Evolutionary conservation across 2,797 vertebrate species (phyloP), one percentile per base, ranked within the genome.

Genomic region (Sebastes matsubarae): DNA sequence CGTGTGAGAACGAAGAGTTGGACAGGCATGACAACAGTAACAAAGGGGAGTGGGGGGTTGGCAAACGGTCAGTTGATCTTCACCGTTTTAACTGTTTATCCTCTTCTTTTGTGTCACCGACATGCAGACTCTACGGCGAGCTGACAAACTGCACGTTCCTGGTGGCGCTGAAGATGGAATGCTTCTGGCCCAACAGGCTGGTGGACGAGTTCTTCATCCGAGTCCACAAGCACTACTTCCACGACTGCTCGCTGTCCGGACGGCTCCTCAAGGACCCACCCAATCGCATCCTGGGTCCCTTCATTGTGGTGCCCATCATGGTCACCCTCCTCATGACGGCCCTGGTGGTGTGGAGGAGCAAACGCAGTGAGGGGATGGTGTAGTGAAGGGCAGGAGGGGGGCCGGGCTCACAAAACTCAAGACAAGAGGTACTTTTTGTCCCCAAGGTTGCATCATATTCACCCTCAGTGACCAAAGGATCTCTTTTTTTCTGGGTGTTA

Each of bases 261-360:
- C 94, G 98, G 30, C 95, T 96, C 0, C 94, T 96, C 68, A 94
- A 78, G 1, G 98, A 99, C 91, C 98, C 98, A 0, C 97, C 98
- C 6, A 95, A 95, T 82, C 87, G 92, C 68, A 75, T 99, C 82
- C 95, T 99, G 80, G 97, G 97, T 54, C 97, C 98, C 50, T 97
- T 99, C 93, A 97, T 99, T 10, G 87, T 93, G 8, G 92, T 97
- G 68, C 98, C 98, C 27, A 77, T 98, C 70, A 85, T 98, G 18
- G 92, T 97, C 89, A 99, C 98, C 0, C 93, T 99, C 75, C 96
- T 99, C 30, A 96, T 98, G 96, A 98, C 98, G 0, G 97, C 92
- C 0, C 94, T 99, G 83, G 98, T 99, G 79, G 98, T 98, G 80
- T 99, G 98, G 97, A 94, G 97, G 87, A 99, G 97, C 95, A 98